Evolutionary conservation across 2,113 vertebrate species (phyloP).

Genomic region (Crocuta crocuta): DNA sequence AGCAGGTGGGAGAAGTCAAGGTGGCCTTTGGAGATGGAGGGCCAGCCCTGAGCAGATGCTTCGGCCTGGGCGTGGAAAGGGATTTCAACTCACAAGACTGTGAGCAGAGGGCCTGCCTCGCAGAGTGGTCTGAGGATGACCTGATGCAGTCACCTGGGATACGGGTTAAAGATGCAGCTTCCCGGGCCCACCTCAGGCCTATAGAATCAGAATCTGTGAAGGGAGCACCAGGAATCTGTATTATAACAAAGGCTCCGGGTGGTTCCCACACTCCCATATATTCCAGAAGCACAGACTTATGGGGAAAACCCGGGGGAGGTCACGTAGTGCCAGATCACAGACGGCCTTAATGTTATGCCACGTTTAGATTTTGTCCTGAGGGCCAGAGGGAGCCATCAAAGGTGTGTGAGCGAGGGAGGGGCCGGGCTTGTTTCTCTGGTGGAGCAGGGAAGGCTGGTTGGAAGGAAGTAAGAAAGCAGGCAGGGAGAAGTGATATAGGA

Average conservation of each 20-base stretch:
- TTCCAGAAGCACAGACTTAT: neutral
- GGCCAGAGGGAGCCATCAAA: neutral
- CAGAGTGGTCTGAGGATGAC: neutral
- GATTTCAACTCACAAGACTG: neutral
- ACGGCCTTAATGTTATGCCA: neutral
- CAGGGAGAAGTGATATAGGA: neutral
- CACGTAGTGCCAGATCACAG: neutral
- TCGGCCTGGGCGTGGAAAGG: neutral
- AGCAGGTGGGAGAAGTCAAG: neutral
- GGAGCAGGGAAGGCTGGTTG: neutral
- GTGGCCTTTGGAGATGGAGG: neutral
- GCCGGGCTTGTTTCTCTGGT: neutral
- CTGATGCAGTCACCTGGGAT: neutral
- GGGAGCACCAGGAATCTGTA: neutral
- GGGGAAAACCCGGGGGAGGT: neutral
- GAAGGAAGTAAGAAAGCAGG: neutral
- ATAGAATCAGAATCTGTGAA: neutral
- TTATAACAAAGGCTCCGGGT: neutral
- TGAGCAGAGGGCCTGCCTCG: neutral
- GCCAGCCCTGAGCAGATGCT: neutral
- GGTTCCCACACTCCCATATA: neutral
- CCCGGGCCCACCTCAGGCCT: neutral
- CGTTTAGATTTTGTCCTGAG: neutral
- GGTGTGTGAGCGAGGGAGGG: neutral
- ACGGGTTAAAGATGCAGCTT: neutral